phyloP scores from a whole-genome alignment of 2,113 vertebrate genomes.

The Rhegmatorhina hoffmannsi region DNA sequence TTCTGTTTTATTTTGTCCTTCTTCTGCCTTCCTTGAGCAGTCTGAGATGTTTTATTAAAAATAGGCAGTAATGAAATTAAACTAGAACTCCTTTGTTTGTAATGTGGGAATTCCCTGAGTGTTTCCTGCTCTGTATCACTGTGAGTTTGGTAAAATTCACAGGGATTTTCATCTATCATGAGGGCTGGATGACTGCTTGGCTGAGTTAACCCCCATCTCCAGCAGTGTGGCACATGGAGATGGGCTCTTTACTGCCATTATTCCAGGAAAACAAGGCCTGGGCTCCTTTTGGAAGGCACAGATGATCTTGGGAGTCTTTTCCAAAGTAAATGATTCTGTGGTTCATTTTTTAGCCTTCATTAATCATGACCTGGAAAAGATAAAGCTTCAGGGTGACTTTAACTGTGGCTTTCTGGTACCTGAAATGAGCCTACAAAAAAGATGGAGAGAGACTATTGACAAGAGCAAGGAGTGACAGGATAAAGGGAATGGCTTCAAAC shows the following conservation, averaged over 20 bases:
- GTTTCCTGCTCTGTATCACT: neutral
- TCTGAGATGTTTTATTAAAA: neutral
- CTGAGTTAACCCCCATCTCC: neutral
- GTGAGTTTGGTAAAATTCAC: neutral
- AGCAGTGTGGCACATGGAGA: neutral
- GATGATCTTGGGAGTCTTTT: neutral
- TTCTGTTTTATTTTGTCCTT: neutral
- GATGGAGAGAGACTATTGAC: neutral
- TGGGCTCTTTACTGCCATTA: neutral
- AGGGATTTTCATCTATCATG: neutral
- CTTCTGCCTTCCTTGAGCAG: neutral
- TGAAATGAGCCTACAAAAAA: neutral
- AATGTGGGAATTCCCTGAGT: neutral
- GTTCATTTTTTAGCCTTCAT: neutral
- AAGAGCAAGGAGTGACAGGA: neutral
- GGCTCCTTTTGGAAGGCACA: neutral
- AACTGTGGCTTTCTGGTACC: neutral
- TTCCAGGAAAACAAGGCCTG: neutral
- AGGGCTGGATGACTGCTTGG: neutral
- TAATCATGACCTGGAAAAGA: neutral
- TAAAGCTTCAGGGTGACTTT: neutral
- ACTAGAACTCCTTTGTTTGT: neutral
- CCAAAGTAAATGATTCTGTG: neutral
- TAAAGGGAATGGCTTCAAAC: neutral
- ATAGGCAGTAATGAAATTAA: neutral